phyloP scores from a whole-genome alignment of 2,113 vertebrate species.

The Actenoides hombroni region DNA sequence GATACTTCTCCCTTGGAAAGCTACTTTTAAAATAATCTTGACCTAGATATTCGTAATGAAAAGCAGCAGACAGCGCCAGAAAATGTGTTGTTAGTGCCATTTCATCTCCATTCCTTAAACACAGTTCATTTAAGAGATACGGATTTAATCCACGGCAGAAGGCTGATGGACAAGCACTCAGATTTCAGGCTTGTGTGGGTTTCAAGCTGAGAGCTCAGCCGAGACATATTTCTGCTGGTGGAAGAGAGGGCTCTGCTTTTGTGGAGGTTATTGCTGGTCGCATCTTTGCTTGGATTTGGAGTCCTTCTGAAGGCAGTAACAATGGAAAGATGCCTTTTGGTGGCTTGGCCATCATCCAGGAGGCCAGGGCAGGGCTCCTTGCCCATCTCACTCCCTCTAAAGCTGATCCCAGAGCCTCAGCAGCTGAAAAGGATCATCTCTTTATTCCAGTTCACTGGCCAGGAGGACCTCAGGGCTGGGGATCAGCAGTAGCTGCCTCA shows the following conservation, averaged over 20 bases:
- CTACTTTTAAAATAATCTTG: constrained; percentile 33
- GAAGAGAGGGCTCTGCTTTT: background rate
- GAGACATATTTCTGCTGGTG: background rate
- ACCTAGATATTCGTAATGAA: constrained; percentile 3
- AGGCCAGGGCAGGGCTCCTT: background rate
- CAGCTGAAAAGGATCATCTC: background rate
- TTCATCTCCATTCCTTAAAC: background rate
- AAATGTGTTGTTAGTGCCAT: background rate
- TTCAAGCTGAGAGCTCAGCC: background rate
- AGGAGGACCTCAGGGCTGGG: background rate
- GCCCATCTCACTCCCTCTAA: background rate
- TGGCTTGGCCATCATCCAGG: background rate
- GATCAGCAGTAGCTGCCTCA: background rate
- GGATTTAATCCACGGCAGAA: accelerated
- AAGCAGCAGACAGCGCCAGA: background rate
- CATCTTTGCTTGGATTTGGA: no score
- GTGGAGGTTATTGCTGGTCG: background rate
- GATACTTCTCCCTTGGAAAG: constrained; percentile 18
- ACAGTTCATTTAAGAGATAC: background rate
- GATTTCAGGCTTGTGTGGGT: background rate
- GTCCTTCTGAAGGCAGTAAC: background rate
- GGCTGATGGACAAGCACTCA: background rate
- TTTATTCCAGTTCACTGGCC: background rate
- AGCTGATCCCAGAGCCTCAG: background rate
- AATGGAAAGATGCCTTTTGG: background rate